Percentiles rank a stretch among this genome's conserved stretches.
phyloP scores from a whole-genome alignment of 1,140 invertebrate species.

The Asbolus verrucosus region DNA sequence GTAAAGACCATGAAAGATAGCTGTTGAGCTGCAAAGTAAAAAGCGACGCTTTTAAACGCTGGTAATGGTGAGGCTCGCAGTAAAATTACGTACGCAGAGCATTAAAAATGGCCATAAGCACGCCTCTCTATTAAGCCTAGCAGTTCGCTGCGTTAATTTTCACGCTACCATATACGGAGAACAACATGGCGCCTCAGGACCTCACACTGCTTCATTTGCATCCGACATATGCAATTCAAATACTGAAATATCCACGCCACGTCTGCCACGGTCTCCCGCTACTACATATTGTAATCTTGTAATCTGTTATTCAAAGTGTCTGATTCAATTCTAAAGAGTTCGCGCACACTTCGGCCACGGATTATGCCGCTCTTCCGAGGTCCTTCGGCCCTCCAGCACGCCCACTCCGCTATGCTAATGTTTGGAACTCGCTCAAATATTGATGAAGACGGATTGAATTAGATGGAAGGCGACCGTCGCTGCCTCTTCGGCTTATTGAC shows the following conservation, averaged over 20 bases:
- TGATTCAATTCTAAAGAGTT: conserved; percentile 39
- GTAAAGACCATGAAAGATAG: conserved; percentile 32
- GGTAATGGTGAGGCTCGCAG: conserved; percentile 28
- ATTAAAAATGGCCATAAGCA: conserved; percentile 54
- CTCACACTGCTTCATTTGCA: conserved; percentile 54
- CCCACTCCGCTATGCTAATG: conserved; percentile 33
- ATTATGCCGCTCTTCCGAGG: conserved; percentile 16
- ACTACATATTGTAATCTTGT: conserved; percentile 39
- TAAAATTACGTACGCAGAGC: conserved; percentile 50
- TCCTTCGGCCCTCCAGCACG: conserved; percentile 21
- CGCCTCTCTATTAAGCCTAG: conserved; percentile 49
- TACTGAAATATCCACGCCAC: conserved; percentile 41
- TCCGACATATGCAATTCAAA: conserved; percentile 56
- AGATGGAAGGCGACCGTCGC: no score
- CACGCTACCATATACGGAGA: conserved; percentile 57
- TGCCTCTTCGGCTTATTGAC: no score
- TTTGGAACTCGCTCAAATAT: conserved; percentile 22
- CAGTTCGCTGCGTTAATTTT: conserved; percentile 55
- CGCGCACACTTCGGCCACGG: conserved; percentile 27
- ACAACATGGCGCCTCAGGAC: conserved; percentile 57
- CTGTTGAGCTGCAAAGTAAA: conserved; percentile 38
- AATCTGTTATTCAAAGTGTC: conserved; percentile 39
- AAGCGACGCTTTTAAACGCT: conserved; percentile 31
- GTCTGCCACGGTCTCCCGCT: conserved; percentile 32
- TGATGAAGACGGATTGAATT: conserved; percentile 39